Evolutionary conservation across 2,888 invertebrate species (phyloP), one percentile per base, ranked within the genome.

Genomic region (Podabrus alpinus): DNA sequence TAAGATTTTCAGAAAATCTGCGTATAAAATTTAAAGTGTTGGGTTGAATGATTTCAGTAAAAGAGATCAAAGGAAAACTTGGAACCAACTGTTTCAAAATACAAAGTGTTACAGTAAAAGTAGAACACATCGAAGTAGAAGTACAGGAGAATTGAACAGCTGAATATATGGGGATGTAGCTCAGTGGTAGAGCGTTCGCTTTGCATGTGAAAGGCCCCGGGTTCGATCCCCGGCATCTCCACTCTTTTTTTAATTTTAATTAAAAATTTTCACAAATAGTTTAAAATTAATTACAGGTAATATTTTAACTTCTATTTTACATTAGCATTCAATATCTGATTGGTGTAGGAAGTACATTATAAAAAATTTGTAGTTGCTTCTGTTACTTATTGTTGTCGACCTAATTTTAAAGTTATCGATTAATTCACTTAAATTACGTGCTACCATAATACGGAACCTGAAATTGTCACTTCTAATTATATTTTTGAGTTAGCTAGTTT

Each of bases 101-200:
- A n/a, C n/a, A n/a, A n/a, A n/a, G n/a, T n/a, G n/a, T n/a, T n/a
- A n/a, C n/a, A n/a, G n/a, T n/a, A n/a, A n/a, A n/a, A n/a, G n/a
- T n/a, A n/a, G n/a, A n/a, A n/a, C n/a, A n/a, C n/a, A n/a, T n/a
- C n/a, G n/a, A n/a, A n/a, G n/a, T n/a, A n/a, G n/a, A n/a, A n/a
- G n/a, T n/a, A n/a, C n/a, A n/a, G n/a, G n/a, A 4, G 2, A 45
- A 5, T 7, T 1, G n/a, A 45, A 45, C 13, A n/a, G 1, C 1
- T 5, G 1, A 11, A 4, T 13, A 17, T 5, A 9, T 7, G 91
- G 92, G 92, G 96, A 95, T 95, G 95, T 96, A 96, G 96, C 96
- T 96, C 96, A 96, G 95, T 95, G 96, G 96, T 96, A 96, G 96
- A 96, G 96, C 96, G 95, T 95, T 96, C 95, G 96, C 96, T 96